Evolutionary conservation across 2,888 invertebrate species (phyloP).

Genomic region (Oasisia sp.): DNA sequence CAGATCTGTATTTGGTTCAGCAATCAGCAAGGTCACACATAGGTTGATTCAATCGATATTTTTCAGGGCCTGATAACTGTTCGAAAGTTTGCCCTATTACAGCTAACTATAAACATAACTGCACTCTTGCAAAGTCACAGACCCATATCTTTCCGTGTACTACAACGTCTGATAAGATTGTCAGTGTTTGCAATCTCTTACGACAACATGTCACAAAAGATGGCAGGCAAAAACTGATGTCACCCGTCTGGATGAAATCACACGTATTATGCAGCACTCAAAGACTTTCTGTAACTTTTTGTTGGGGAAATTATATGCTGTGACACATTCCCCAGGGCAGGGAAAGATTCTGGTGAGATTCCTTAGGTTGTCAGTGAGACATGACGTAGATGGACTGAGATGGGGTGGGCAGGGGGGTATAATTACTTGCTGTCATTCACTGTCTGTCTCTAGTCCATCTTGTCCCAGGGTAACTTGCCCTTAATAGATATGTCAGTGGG

Average conservation of each 20-base stretch:
- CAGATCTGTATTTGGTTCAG: neutral
- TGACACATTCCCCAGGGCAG: neutral
- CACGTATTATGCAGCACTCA: neutral
- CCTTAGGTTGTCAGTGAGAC: neutral
- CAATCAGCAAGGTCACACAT: neutral
- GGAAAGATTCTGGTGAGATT: neutral
- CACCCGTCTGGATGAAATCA: neutral
- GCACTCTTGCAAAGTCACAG: no score
- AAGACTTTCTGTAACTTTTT: neutral
- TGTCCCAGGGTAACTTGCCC: neutral
- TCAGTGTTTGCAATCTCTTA: neutral
- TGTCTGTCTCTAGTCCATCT: neutral
- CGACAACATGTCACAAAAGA: neutral
- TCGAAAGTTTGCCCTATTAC: neutral
- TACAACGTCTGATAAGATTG: neutral
- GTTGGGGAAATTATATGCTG: neutral
- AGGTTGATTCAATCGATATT: neutral
- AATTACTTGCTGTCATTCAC: conserved; percentile 5
- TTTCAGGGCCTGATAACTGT: neutral
- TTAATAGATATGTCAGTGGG: neutral
- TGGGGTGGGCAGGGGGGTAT: neutral
- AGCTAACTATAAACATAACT: no score
- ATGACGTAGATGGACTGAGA: neutral
- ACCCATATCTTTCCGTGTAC: neutral
- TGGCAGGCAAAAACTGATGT: neutral